phyloP scores from a whole-genome alignment of 2,888 invertebrate species.

The Hybos culiciformis region DNA sequence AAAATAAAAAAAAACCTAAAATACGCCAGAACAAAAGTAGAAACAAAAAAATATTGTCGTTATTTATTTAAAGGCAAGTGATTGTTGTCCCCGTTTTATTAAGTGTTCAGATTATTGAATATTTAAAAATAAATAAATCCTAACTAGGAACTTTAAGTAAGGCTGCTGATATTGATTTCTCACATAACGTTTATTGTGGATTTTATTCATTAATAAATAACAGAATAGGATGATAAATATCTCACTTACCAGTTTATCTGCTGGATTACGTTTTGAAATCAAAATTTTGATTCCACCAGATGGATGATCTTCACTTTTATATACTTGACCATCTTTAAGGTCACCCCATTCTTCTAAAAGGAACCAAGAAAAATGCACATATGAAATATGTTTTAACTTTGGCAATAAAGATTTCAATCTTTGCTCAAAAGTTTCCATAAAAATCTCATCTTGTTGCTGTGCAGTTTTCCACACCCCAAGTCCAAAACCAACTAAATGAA shows the following conservation, averaged over 20 bases:
- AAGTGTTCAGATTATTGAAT: too few species aligned
- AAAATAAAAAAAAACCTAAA: background rate
- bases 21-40: too few species aligned
- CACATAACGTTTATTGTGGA: too few species aligned
- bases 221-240: too few species aligned
- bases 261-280: constrained; percentile 43
- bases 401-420: constrained; percentile 40
- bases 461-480: constrained; percentile 54
- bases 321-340: constrained; percentile 34
- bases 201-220: too few species aligned
- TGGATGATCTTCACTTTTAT: constrained; percentile 23
- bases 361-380: constrained; percentile 54
- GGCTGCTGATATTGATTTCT: too few species aligned
- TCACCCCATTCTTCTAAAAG: constrained; percentile 36
- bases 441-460: constrained; percentile 46
- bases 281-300: constrained; percentile 39
- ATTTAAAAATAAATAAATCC: too few species aligned
- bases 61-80: too few species aligned
- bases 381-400: constrained; percentile 41
- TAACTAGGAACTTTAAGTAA: too few species aligned
- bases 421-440: constrained; percentile 48
- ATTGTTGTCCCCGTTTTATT: too few species aligned
- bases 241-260: constrained; percentile 37
- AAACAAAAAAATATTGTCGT: too few species aligned
- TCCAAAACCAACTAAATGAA: constrained; percentile 54